phyloP scores from a whole-genome alignment of 2,797 vertebrate genomes.

The Spheniscus humboldti region DNA sequence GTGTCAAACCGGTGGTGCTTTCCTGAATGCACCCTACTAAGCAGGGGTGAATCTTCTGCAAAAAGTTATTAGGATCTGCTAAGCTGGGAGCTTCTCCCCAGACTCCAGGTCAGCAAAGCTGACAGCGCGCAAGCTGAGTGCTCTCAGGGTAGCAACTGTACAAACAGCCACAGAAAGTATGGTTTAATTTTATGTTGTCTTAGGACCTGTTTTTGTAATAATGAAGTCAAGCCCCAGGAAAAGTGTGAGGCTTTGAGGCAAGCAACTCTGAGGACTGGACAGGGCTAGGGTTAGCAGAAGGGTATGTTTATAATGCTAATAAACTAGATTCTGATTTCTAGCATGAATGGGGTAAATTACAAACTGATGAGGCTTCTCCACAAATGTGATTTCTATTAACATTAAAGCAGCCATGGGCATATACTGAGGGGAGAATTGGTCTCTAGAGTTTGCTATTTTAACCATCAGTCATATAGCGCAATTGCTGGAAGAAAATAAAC shows the following conservation, averaged over 20 bases:
- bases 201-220: neutral
- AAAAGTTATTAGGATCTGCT: neutral
- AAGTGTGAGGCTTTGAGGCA: neutral
- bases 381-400: slow-evolving; percentile 22
- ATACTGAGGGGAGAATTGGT: neutral
- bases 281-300: neutral
- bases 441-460: slow-evolving; percentile 25
- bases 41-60: neutral
- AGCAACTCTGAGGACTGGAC: neutral
- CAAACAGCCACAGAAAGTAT: neutral
- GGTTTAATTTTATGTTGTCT: neutral
- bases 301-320: neutral
- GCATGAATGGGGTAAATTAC: neutral
- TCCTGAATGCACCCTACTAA: neutral
- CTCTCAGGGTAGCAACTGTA: neutral
- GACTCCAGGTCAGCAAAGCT: neutral
- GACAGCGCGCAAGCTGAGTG: neutral
- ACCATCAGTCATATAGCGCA: neutral
- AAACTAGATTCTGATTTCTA: slow-evolving; percentile 5
- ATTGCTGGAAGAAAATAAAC: neutral
- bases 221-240: neutral
- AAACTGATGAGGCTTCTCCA: slow-evolving; percentile 28
- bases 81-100: neutral
- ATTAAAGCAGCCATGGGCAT: neutral
- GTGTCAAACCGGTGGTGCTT: neutral